Evolutionary conservation across 2,113 vertebrate genomes (phyloP).

Genomic region (Typhlomys cinereus): DNA sequence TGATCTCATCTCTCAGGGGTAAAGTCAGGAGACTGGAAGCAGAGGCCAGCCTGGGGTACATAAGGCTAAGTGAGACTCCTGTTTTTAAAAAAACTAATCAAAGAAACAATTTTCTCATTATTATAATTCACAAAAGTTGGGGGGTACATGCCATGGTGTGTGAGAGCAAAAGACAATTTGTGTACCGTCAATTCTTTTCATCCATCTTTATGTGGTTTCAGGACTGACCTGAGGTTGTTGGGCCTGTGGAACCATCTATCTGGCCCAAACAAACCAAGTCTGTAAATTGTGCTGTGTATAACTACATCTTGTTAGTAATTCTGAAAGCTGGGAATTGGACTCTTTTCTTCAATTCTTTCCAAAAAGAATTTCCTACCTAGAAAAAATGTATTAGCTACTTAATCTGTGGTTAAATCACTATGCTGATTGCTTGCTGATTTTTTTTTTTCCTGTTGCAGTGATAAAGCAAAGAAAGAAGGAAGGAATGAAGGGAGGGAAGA

Average conservation of each 20-base stretch:
- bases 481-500: too few relatives aligned
- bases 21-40: background rate
- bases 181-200: too few relatives aligned
- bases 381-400: background rate
- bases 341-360: background rate
- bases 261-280: too few relatives aligned
- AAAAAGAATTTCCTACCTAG: background rate
- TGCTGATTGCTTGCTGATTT: background rate
- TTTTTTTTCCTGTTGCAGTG: background rate
- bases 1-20: background rate
- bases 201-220: too few relatives aligned
- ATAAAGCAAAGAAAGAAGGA: too few relatives aligned
- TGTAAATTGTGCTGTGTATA: background rate
- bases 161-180: too few relatives aligned
- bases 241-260: background rate
- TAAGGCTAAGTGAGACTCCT: background rate
- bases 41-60: background rate
- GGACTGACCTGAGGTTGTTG: background rate
- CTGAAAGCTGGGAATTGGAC: background rate
- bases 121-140: too few relatives aligned
- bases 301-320: conserved; percentile 9
- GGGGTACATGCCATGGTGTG: too few relatives aligned
- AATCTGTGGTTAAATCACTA: background rate
- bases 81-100: background rate
- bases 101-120: background rate